Evolutionary conservation across 2,797 vertebrate genomes (phyloP).

Genomic region (Siniperca scherzeri): DNA sequence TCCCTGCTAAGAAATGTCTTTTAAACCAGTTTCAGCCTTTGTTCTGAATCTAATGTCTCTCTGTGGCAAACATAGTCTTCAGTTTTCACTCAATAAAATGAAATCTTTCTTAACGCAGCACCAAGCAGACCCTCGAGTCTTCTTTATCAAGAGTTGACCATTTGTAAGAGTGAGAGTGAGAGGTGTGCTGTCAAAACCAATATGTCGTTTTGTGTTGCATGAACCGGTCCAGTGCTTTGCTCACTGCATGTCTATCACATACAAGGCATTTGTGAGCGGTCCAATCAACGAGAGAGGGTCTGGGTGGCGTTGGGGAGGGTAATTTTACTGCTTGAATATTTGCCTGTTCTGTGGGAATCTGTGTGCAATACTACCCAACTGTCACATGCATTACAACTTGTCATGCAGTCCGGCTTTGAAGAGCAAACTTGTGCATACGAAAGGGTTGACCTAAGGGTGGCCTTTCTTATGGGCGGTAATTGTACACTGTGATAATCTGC

Average conservation of each 20-base stretch:
- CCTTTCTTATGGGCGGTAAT: slow-evolving; percentile 50
- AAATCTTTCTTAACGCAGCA: slow-evolving; percentile 74
- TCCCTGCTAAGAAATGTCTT: slow-evolving; percentile 53
- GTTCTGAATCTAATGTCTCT: slow-evolving; percentile 71
- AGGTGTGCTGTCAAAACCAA: slow-evolving; percentile 33
- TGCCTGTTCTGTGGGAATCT: slow-evolving; percentile 65
- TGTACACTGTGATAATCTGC: slow-evolving; percentile 68
- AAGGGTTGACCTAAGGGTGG: slow-evolving; percentile 49
- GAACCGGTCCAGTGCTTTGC: slow-evolving; percentile 57
- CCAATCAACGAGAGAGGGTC: slow-evolving; percentile 50
- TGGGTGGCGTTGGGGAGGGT: slow-evolving; percentile 35
- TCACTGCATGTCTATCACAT: slow-evolving; percentile 75
- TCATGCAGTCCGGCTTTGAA: slow-evolving; percentile 44
- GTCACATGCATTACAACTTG: slow-evolving; percentile 59
- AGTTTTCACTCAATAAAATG: slow-evolving; percentile 80
- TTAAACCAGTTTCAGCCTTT: slow-evolving; percentile 54
- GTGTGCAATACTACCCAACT: slow-evolving; percentile 62
- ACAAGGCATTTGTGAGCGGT: slow-evolving; percentile 38
- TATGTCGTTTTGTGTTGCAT: slow-evolving; percentile 63
- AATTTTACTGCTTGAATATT: slow-evolving; percentile 62
- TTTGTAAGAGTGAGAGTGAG: slow-evolving; percentile 47
- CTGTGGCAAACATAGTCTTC: slow-evolving; percentile 62
- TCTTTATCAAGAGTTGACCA: slow-evolving; percentile 66
- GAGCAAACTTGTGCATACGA: slow-evolving; percentile 46
- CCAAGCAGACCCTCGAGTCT: slow-evolving; percentile 78